Percentiles rank a stretch among this genome's conserved stretches.
phyloP scores from a whole-genome alignment of 2,113 vertebrate species.

The Mystacornis crossleyi region DNA sequence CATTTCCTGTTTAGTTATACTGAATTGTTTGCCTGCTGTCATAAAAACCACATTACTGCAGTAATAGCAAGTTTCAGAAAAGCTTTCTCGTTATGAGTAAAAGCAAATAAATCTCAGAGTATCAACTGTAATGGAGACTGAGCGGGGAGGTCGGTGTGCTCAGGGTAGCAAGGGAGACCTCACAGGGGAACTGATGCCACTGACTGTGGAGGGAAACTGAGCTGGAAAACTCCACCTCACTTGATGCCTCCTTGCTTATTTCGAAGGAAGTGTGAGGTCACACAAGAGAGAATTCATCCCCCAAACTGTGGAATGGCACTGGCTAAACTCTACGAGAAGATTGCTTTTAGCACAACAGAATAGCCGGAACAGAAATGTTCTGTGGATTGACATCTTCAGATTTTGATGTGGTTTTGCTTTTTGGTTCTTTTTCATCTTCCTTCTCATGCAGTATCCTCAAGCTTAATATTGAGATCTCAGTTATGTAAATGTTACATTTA shows the following conservation, averaged over 20 bases:
- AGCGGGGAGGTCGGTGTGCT: neutral
- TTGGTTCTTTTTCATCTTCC: neutral
- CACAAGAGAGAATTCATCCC: neutral
- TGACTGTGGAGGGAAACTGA: neutral
- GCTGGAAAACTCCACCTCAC: neutral
- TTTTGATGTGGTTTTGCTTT: neutral
- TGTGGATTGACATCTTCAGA: neutral
- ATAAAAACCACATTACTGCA: neutral
- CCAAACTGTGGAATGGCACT: neutral
- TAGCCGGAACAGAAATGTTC: neutral
- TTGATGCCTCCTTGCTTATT: neutral
- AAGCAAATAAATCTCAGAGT: neutral
- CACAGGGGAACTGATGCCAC: neutral
- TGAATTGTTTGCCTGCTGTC: neutral
- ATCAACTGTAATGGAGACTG: neutral
- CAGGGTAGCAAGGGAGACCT: neutral
- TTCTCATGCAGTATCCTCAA: neutral
- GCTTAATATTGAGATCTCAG: neutral
- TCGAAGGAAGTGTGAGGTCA: neutral
- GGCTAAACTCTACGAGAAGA: neutral
- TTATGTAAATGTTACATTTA: neutral
- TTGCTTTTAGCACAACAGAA: neutral
- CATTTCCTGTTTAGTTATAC: neutral
- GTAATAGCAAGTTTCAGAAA: neutral
- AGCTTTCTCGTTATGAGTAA: neutral